phyloP scores from a whole-genome alignment of 2,113 vertebrate species.

The Phainopepla nitens region DNA sequence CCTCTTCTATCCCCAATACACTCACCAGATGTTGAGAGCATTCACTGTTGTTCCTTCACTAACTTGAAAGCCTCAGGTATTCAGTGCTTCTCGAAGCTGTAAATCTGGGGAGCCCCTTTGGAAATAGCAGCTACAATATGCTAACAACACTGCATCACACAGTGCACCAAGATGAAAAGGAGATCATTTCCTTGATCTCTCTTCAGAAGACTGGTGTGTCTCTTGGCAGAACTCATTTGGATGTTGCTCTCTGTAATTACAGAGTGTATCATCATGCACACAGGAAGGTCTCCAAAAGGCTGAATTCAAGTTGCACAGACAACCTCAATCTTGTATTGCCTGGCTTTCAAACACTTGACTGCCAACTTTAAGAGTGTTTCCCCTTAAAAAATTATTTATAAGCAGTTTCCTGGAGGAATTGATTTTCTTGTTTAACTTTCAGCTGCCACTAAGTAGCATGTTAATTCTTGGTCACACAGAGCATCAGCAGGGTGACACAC shows the following conservation, averaged over 20 bases:
- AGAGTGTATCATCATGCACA: neutral
- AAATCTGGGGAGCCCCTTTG: slow-evolving; percentile 50
- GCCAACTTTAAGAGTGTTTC: neutral
- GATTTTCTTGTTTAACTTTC: neutral
- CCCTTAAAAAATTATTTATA: neutral
- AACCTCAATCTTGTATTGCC: neutral
- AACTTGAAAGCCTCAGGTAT: neutral
- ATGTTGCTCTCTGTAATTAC: slow-evolving; percentile 51
- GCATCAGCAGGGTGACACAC: neutral
- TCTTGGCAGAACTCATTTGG: slow-evolving; percentile 49
- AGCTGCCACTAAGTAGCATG: neutral
- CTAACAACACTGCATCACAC: slow-evolving; percentile 42
- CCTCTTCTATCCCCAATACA: neutral
- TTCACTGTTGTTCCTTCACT: neutral
- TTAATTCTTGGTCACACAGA: neutral
- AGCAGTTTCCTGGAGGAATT: neutral
- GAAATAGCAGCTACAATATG: slow-evolving; percentile 45
- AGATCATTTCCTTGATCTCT: slow-evolving; percentile 21
- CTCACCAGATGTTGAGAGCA: neutral
- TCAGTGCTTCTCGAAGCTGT: neutral
- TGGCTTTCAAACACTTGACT: neutral
- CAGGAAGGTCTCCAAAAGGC: neutral
- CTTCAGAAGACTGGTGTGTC: slow-evolving; percentile 16
- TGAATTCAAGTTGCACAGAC: neutral
- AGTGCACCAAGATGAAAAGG: neutral